Evolutionary conservation across 2,113 vertebrate genomes (phyloP), one percentile per base, ranked within the genome.

Genomic region (Mandrillus leucophaeus): DNA sequence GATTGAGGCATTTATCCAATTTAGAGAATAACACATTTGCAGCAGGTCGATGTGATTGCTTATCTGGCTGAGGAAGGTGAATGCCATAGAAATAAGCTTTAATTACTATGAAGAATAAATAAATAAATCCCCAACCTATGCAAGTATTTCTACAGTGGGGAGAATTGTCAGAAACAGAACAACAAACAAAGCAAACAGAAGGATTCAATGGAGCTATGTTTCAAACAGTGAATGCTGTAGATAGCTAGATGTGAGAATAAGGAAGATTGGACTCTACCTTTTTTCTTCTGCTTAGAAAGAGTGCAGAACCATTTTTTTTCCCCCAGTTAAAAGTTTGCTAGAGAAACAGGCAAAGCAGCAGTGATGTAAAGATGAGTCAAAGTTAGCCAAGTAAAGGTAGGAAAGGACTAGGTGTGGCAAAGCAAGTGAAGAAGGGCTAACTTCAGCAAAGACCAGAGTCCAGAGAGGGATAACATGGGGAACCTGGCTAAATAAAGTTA

Each of bases 1-100:
- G n/a, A 27, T 92, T 48, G 50, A 43, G 43, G 35, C 70, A 89
- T 75, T 66, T 95, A 70, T 95, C n/a, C 55, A 70, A 80, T 90
- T 95, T 81, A 82, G 66, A 95, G 40, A 93, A 38, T 76, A 93
- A 68, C 10, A 84, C 55, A 73, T 64, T 90, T 76, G 45, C 55
- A 30, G 25, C 48, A 83, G 68, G 52, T 68, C 50, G 50, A 80
- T 96, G 27, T 50, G 40, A 85, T 91, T 92, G 66, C 79, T 92
- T 92, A 92, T 95, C 55, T 92, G 40, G 27, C 48, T 55, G 55
- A 89, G 22, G 75, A 76, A 70, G 22, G 45, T 66, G 76, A 93
- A 92, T 83, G 48, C 3, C 40, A 83, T 83, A 13, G 66, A 96
- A 90, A 52, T 80, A 89, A 75, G 17, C 57, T 90, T 96, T 92